These are phyloP conservation scores for Artemia franciscana DNA, from an alignment of 1,140 invertebrate species.

Conservation along the genomic window DNA sequence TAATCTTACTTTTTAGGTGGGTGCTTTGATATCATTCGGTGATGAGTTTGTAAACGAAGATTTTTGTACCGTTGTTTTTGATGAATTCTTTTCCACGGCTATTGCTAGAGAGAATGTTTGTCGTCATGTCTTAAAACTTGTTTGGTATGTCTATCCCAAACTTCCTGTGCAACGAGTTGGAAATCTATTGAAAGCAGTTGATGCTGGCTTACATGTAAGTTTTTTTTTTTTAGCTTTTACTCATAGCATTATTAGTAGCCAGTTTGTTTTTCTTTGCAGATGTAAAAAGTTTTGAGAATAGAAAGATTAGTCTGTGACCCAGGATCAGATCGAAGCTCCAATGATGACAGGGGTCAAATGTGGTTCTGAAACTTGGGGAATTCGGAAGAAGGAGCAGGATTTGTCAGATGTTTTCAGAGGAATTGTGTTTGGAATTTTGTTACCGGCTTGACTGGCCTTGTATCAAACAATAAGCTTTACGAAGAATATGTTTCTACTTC, in stretches of 20 bases:
- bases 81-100: conserved; percentile 82
- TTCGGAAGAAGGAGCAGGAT: no score
- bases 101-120: conserved; percentile 71
- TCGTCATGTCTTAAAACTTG: conserved; percentile 68
- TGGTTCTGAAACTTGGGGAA: no score
- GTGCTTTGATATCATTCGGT: conserved; percentile 56
- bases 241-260: not conserved
- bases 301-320: not conserved
- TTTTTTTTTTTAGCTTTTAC: not conserved
- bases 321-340: not conserved
- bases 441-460: no score
- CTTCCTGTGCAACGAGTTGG: conserved; percentile 51
- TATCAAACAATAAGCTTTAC: no score
- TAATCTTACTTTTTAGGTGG: conserved; percentile 29
- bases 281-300: not conserved
- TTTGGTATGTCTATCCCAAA: conserved; percentile 78
- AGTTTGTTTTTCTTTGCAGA: not conserved
- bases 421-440: no score
- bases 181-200: conserved; percentile 61
- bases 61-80: conserved; percentile 84
- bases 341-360: not conserved
- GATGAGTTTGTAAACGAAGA: conserved; percentile 84
- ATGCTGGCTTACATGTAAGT: conserved; percentile 34
- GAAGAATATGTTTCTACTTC: no score
- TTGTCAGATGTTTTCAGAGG: no score